phyloP scores from a whole-genome alignment of 1,140 invertebrate species.

The Marisa cornuarietis region DNA sequence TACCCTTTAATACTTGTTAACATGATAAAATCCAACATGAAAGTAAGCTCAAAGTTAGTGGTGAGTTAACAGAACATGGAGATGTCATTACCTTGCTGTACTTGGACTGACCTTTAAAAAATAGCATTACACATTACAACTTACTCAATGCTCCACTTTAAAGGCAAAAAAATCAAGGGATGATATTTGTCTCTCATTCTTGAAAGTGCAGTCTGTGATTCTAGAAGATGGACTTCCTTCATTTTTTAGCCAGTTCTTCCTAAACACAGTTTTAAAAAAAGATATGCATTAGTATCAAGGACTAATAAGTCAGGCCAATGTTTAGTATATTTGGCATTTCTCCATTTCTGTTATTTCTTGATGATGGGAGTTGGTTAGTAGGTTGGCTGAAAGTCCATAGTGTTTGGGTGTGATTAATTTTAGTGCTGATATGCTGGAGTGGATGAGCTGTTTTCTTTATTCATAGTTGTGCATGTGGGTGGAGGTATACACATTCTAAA shows the following conservation, averaged over 20 bases:
- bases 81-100: not conserved
- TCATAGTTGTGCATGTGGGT: not conserved
- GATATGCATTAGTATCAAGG: not conserved
- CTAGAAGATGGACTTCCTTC: slow-evolving; percentile 76
- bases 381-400: not conserved
- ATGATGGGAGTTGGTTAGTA: not conserved
- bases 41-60: not conserved
- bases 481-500: no score
- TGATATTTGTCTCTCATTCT: slow-evolving; percentile 59
- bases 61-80: not conserved
- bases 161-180: not conserved
- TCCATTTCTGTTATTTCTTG: not conserved
- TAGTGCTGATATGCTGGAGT: not conserved
- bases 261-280: slow-evolving; percentile 38
- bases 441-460: no score
- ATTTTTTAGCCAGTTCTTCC: slow-evolving; percentile 76
- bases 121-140: not conserved
- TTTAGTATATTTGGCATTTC: not conserved
- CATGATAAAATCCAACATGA: no score
- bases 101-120: not conserved
- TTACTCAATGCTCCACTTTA: not conserved
- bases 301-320: not conserved
- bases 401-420: not conserved
- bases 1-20: no score
- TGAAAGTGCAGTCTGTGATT: slow-evolving; percentile 76